Evolutionary conservation across 1,140 invertebrate species (phyloP).

Genomic region (Bombus breviceps): DNA sequence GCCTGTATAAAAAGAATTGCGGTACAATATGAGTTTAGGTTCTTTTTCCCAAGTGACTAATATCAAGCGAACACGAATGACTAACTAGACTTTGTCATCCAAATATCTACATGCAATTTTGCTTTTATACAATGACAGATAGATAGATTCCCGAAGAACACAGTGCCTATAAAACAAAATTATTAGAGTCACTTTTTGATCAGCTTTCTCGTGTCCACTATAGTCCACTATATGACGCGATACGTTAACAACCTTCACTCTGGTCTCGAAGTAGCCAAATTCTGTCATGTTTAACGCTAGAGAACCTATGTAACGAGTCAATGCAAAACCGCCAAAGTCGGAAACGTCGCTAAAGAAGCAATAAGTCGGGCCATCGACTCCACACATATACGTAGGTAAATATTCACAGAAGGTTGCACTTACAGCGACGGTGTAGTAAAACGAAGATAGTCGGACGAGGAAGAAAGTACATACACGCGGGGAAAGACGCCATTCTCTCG

Average conservation of each 20-base stretch:
- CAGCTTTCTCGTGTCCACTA: too few species aligned
- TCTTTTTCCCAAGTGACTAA: neutral
- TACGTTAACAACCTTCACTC: too few species aligned
- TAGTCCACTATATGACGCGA: too few species aligned
- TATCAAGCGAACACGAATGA: neutral
- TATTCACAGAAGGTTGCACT: neutral
- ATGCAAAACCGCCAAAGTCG: neutral
- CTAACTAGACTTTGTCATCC: neutral
- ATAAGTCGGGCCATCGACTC: neutral
- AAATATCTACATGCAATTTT: neutral
- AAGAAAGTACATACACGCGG: neutral
- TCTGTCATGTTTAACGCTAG: too few species aligned
- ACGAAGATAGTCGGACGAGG: neutral
- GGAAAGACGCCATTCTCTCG: constrained; percentile 66
- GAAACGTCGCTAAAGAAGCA: constrained; percentile 19
- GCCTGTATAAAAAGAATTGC: too few species aligned
- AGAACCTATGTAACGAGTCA: too few species aligned
- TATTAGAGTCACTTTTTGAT: too few species aligned
- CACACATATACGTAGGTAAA: neutral
- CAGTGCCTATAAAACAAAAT: too few species aligned
- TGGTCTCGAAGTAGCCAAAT: too few species aligned
- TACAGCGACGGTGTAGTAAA: too few species aligned
- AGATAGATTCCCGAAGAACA: too few species aligned
- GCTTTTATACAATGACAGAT: neutral
- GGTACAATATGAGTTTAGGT: neutral